phyloP scores from a whole-genome alignment of 1,140 invertebrate genomes.

The Dolichoris vasculosae region DNA sequence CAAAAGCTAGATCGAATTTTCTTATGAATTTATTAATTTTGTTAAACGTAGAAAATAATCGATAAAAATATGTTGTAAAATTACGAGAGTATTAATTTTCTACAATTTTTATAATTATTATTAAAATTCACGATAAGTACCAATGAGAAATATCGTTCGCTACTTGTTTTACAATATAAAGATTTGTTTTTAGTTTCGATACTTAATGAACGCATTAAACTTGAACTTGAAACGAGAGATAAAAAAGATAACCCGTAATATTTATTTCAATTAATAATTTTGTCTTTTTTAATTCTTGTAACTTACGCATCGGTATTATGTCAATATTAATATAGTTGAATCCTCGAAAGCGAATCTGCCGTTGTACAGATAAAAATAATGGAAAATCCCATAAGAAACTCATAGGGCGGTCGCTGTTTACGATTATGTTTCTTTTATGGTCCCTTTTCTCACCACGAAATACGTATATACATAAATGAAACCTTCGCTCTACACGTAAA shows the following conservation, averaged over 20 bases:
- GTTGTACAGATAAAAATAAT: background rate
- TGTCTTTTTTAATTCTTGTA: background rate
- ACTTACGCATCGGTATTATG: background rate
- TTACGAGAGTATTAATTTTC: too few species aligned
- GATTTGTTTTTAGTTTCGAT: too few species aligned
- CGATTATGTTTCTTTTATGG: constrained; percentile 22
- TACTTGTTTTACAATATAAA: too few species aligned
- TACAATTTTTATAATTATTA: too few species aligned
- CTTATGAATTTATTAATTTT: too few species aligned
- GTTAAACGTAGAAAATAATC: too few species aligned
- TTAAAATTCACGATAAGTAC: too few species aligned
- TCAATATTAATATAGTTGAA: background rate
- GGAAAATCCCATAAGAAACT: background rate
- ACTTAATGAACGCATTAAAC: background rate
- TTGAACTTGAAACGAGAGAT: background rate
- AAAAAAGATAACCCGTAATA: background rate
- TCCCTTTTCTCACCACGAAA: background rate
- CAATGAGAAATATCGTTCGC: too few species aligned
- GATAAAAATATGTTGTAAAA: too few species aligned
- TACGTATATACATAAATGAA: background rate
- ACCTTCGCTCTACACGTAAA: background rate
- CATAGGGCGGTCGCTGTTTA: background rate
- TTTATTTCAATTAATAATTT: background rate
- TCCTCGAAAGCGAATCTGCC: background rate
- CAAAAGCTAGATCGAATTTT: too few species aligned